phyloP scores from a whole-genome alignment of 2,888 invertebrate species.

The Brachypalpus laphriformis region DNA sequence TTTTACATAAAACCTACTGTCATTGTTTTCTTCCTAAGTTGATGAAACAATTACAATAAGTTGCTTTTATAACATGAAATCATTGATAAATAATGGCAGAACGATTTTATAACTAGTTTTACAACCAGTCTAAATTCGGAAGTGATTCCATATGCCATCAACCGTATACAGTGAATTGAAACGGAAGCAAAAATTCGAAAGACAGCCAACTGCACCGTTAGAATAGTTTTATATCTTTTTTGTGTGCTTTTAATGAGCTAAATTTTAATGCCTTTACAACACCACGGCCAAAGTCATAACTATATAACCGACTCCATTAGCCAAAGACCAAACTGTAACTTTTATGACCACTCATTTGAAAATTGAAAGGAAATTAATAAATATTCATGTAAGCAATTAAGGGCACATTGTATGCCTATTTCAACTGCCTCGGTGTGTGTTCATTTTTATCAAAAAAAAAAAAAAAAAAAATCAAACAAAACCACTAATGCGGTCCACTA shows the following conservation, averaged over 20 bases:
- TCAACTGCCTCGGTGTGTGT: background rate
- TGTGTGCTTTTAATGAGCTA: slow-evolving; percentile 60
- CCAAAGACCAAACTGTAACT: slow-evolving; percentile 36
- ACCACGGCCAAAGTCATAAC: slow-evolving; percentile 40
- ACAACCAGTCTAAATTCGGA: background rate
- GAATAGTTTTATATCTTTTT: slow-evolving; percentile 30
- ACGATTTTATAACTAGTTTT: background rate
- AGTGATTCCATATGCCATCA: background rate
- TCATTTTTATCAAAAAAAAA: slow-evolving; percentile 41
- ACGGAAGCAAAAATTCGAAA: slow-evolving; percentile 19
- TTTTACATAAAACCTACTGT: too few relatives aligned
- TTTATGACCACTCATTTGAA: slow-evolving; percentile 40
- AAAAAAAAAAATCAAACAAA: slow-evolving; percentile 35
- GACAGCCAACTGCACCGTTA: slow-evolving; percentile 34
- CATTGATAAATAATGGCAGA: too few relatives aligned
- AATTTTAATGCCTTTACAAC: slow-evolving; percentile 53
- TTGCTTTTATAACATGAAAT: too few relatives aligned
- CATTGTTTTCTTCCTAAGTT: too few relatives aligned
- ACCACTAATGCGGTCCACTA: slow-evolving; percentile 32
- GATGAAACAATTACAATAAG: too few relatives aligned
- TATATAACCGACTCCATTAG: slow-evolving; percentile 29
- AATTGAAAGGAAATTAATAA: slow-evolving; percentile 55
- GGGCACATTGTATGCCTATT: slow-evolving; percentile 1
- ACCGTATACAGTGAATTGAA: background rate
- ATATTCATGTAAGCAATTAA: slow-evolving; percentile 70